These are phyloP conservation scores for Echinometra lucunter DNA, from an alignment of 53 echinoderm and acorn worm genomes.

Conservation along the genomic window DNA sequence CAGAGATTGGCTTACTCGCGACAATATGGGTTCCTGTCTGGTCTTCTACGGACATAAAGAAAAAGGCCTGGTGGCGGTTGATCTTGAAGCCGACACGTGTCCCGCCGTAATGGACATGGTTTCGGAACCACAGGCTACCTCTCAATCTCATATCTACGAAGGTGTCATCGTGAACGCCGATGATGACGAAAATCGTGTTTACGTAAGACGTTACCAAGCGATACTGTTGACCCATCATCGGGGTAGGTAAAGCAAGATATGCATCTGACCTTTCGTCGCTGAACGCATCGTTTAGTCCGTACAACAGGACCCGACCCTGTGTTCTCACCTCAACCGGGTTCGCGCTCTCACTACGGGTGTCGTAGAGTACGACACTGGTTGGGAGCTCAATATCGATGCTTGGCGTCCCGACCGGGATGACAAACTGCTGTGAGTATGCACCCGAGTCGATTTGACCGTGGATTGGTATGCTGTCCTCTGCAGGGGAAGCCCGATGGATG, in stretches of 20 bases:
- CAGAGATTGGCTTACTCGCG: conserved; percentile 76
- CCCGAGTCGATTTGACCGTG: conserved; percentile 24
- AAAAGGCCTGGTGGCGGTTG: conserved; percentile 73
- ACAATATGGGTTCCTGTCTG: conserved; percentile 79
- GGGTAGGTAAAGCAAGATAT: conserved; percentile 43
- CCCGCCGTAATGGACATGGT: conserved; percentile 58
- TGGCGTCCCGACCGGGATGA: conserved; percentile 39
- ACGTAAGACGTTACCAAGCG: not conserved
- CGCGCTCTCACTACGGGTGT: conserved; percentile 10
- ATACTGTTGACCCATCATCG: conserved; percentile 65
- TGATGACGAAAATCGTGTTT: conserved; percentile 43
- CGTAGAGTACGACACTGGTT: not conserved
- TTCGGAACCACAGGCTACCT: conserved; percentile 50
- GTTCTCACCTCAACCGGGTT: conserved; percentile 45
- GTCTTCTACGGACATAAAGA: conserved; percentile 77
- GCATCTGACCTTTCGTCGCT: conserved; percentile 35
- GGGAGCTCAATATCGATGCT: conserved; percentile 52
- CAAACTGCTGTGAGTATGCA: not conserved
- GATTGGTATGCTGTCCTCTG: conserved; percentile 6
- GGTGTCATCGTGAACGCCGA: conserved; percentile 48
- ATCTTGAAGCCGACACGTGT: conserved; percentile 53
- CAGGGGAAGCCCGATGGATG: conserved; percentile 38
- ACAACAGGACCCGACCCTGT: conserved; percentile 32
- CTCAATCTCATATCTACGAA: conserved; percentile 11
- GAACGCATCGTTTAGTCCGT: conserved; percentile 62